Percentiles rank a stretch among this genome's conserved stretches.
phyloP scores from a whole-genome alignment of 2,888 invertebrate species.

The Amiota mariae region DNA sequence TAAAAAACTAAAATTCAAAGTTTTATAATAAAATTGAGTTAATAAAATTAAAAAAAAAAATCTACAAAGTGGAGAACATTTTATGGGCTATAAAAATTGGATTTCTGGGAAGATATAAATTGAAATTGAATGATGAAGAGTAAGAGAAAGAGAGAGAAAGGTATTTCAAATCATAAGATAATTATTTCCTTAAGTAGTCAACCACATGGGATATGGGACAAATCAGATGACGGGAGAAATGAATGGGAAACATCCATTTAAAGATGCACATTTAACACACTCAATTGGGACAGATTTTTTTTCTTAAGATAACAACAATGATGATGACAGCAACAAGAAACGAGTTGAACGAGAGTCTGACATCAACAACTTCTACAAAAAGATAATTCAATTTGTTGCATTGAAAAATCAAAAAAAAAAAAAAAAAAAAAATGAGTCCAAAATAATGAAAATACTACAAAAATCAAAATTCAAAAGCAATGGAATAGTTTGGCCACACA shows the following conservation, averaged over 20 bases:
- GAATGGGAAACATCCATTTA: neutral
- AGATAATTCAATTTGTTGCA: conserved; percentile 8
- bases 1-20: neutral
- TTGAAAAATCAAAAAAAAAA: neutral
- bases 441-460: neutral
- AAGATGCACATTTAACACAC: too few relatives aligned
- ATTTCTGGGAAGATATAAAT: too few relatives aligned
- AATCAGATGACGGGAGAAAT: neutral
- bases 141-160: too few relatives aligned
- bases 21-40: neutral
- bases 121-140: too few relatives aligned
- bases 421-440: neutral
- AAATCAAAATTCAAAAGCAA: neutral
- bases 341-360: neutral
- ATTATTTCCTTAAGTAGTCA: too few relatives aligned
- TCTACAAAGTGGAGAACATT: neutral
- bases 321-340: neutral
- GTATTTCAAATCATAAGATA: too few relatives aligned
- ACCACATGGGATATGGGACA: neutral
- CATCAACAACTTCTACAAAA: neutral
- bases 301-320: too few relatives aligned
- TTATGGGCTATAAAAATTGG: neutral
- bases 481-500: conserved; percentile 50
- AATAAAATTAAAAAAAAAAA: neutral
- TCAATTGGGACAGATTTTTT: too few relatives aligned